Base-by-base conservation (phyloP, 2,113 vertebrate species). In the Porphyrio hochstetteri region DNA sequence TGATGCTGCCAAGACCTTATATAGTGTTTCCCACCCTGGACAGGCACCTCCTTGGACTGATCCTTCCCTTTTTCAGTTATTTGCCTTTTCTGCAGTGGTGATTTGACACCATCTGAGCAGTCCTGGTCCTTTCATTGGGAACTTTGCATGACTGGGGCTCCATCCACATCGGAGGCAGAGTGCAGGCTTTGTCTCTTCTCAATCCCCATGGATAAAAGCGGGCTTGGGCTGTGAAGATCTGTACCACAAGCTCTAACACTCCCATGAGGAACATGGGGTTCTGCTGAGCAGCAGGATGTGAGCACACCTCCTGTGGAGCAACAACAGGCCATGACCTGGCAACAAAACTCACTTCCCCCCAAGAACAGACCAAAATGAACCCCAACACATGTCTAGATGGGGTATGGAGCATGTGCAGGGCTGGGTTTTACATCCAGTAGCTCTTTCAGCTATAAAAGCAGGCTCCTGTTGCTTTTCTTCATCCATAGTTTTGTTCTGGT, bases 371-470 rank as follows among this genome's bases (percentile, higher is more conserved):
- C 2, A 0, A 42, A 65, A 60, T 3, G 20, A 71, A 57, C 7
- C 6, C 29, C 29, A 13, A 15, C 50, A 50, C 11, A 0, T 1
- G 36, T 36, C 27, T 31, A 23, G 35, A 10, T 0, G 0, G 27
- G 9, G 15, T 59, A 33, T 53, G 75, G 60, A 72, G 52, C 36
- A 74, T 0, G 8, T 18, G 52, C n/a, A 5, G 52, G 38, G 6
- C 24, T 14, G 33, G 29, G 19, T 15, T 67, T 46, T 53, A 57
- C 16, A 13, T 10, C 17, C 40, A 50, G 64, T 5, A 52, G 35
- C 21, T 7, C 36, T 57, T 53, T 24, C 53, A 31, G 53, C 46
- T 17, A 1, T 24, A 35, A 56, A 80, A 69, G 31, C 8, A 23
- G 27, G 20, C 5, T 86, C 31, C 44, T 42, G 17, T 11, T 40